A percentile compares a stretch with the other conserved stretches of the same genome.
phyloP scores from a whole-genome alignment of 2,888 invertebrate species.

The Plagodis dolabraria region DNA sequence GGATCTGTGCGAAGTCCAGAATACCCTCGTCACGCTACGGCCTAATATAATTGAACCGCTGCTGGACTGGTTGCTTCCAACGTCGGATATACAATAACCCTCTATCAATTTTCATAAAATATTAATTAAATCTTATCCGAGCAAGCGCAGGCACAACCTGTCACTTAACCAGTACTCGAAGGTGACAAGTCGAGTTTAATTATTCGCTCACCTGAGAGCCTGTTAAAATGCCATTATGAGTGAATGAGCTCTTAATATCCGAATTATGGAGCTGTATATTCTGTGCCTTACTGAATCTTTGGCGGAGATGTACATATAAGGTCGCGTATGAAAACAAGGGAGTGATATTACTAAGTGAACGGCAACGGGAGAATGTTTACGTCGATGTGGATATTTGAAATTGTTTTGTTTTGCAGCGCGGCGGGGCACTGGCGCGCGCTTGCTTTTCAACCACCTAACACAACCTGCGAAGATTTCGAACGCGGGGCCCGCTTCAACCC shows the following conservation, averaged over 20 bases:
- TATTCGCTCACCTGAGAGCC: conserved; percentile 27
- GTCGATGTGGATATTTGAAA: conserved; percentile 57
- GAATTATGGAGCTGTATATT: conserved; percentile 17
- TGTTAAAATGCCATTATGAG: conserved; percentile 25
- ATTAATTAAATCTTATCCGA: conserved; percentile 33
- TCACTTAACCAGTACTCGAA: conserved; percentile 22
- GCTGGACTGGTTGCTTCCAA: conserved; percentile 26
- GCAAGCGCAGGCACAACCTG: conserved; percentile 19
- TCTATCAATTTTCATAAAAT: conserved; percentile 38
- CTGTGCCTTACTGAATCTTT: conserved; percentile 48
- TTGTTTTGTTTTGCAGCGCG: conserved; percentile 52
- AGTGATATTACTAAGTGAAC: conserved; percentile 54
- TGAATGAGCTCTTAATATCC: conserved; percentile 20
- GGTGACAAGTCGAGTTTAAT: conserved; percentile 33
- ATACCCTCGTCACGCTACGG: conserved; percentile 39
- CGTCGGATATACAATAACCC: conserved; percentile 28
- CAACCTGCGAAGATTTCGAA: conserved; percentile 71
- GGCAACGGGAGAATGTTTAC: conserved; percentile 63
- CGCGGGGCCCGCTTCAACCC: conserved; percentile 61
- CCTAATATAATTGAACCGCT: conserved; percentile 39
- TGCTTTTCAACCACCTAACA: conserved; percentile 33
- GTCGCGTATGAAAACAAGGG: conserved; percentile 49
- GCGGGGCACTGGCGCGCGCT: conserved; percentile 28
- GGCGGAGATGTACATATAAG: conserved; percentile 48
- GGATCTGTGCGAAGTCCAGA: conserved; percentile 36